Percentiles rank a stretch among this genome's conserved stretches.
Conservation (phyloP, 2,888 invertebrate genomes). For the Periphyllus acericola region DNA sequence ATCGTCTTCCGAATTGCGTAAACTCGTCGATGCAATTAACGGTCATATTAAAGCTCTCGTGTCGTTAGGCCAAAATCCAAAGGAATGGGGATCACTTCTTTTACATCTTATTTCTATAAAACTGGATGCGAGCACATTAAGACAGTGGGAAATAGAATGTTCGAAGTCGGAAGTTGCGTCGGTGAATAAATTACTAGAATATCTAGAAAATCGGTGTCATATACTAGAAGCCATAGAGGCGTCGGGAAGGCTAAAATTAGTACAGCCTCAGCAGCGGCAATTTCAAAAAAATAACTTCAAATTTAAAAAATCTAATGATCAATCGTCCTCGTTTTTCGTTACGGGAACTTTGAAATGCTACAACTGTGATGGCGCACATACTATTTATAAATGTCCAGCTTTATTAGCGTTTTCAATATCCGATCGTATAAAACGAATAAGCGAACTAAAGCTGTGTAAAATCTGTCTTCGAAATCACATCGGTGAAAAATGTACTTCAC, state of each 20-base stretch:
- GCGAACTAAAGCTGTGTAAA: neutral
- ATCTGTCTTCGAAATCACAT: neutral
- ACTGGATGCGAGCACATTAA: neutral
- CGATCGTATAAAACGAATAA: conserved; percentile 22
- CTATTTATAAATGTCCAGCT: conserved; percentile 10
- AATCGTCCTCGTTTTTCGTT: neutral
- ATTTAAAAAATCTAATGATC: neutral
- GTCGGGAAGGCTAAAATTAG: no score
- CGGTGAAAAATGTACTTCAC: neutral
- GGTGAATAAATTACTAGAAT: neutral
- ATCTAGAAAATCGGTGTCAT: neutral
- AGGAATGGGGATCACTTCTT: neutral
- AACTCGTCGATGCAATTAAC: neutral
- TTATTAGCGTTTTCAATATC: neutral
- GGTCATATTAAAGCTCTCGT: neutral
- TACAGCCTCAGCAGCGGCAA: neutral
- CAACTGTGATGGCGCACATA: neutral
- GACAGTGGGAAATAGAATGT: conserved; percentile 12
- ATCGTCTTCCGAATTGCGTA: neutral
- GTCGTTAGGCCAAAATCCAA: conserved; percentile 6
- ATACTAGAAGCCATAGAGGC: conserved; percentile 12
- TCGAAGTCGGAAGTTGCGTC: neutral
- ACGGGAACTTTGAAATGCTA: conserved; percentile 8
- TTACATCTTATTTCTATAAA: conserved; percentile 12
- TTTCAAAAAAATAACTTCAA: neutral